Percentiles rank a stretch among this genome's conserved stretches.
Conservation (phyloP, 2,888 invertebrate genomes). For the Oscheius sp. region DNA sequence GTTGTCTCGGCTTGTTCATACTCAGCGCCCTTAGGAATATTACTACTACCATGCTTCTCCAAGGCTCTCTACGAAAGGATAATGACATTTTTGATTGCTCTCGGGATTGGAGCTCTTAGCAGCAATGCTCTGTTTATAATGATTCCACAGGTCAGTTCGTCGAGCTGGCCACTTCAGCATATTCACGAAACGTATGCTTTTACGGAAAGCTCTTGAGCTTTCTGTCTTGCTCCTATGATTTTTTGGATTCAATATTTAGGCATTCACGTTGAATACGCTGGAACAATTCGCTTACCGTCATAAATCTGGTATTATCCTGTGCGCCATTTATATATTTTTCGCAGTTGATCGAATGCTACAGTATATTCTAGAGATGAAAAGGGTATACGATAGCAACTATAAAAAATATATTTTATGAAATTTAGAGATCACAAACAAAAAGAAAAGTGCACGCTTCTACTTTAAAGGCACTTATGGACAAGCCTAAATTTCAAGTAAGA, state of each 20-base stretch:
- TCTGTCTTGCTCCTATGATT: background rate
- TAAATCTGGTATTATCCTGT: slow-evolving; percentile 63
- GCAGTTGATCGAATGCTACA: slow-evolving; percentile 64
- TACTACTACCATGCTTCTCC: slow-evolving; percentile 59
- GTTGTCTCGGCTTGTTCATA: slow-evolving; percentile 64
- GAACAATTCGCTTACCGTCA: slow-evolving; percentile 58
- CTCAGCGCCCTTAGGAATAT: slow-evolving; percentile 64
- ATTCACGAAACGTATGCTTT: too few species aligned
- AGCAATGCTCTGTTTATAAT: slow-evolving; percentile 66
- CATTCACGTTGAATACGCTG: slow-evolving; percentile 61
- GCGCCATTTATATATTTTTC: slow-evolving; percentile 63
- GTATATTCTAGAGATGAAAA: slow-evolving; percentile 61
- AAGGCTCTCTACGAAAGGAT: slow-evolving; percentile 61
- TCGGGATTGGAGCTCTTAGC: slow-evolving; percentile 66
- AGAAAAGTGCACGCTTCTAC: slow-evolving; percentile 56
- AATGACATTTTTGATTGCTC: slow-evolving; percentile 66
- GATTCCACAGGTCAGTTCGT: slow-evolving; percentile 56
- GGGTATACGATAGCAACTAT: slow-evolving; percentile 35
- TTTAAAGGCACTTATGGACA: slow-evolving; percentile 48
- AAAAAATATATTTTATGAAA: background rate
- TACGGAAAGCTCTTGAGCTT: background rate
- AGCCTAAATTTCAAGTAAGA: slow-evolving; percentile 31
- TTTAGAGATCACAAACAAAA: slow-evolving; percentile 45
- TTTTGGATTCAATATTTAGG: slow-evolving; percentile 34
- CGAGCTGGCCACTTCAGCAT: background rate